A percentile compares a stretch with the other conserved stretches of the same genome.
Evolutionary conservation across 1,140 invertebrate species (phyloP).

Genomic region (Drosophila quadrilineata): DNA sequence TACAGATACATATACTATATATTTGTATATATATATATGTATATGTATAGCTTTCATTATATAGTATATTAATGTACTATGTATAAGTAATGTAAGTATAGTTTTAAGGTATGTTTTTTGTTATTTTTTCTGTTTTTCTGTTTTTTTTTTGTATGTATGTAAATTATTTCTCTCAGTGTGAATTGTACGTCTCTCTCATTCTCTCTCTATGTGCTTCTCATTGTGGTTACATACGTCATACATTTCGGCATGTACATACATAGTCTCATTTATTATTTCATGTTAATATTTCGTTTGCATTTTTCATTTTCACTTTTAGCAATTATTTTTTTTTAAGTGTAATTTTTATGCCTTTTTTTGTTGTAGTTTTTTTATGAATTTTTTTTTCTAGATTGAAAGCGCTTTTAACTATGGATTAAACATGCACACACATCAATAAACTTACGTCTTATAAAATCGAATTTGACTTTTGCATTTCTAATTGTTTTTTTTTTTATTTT

Average conservation of each 20-base stretch:
- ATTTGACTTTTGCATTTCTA: conserved; percentile 17
- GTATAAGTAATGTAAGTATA: conserved; percentile 61
- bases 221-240: no score
- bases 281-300: conserved; percentile 35
- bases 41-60: conserved; percentile 33
- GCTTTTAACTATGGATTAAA: conserved; percentile 65
- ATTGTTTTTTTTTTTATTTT: background rate
- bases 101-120: conserved; percentile 67
- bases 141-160: no score
- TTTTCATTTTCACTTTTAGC: conserved; percentile 4
- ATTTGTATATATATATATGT: conserved; percentile 24
- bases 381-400: conserved; percentile 57
- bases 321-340: conserved; percentile 37
- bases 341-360: conserved; percentile 34
- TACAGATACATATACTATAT: conserved; percentile 60
- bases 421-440: conserved; percentile 58
- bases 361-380: conserved; percentile 5
- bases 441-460: conserved; percentile 55
- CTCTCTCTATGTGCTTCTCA: conserved; percentile 15
- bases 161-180: no score
- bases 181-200: conserved; percentile 53
- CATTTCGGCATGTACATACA: no score
- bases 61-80: conserved; percentile 23
- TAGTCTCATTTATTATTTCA: no score
- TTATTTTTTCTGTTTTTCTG: no score